phyloP scores from a whole-genome alignment of 1,140 invertebrate species.

The Drosophila seguyi region DNA sequence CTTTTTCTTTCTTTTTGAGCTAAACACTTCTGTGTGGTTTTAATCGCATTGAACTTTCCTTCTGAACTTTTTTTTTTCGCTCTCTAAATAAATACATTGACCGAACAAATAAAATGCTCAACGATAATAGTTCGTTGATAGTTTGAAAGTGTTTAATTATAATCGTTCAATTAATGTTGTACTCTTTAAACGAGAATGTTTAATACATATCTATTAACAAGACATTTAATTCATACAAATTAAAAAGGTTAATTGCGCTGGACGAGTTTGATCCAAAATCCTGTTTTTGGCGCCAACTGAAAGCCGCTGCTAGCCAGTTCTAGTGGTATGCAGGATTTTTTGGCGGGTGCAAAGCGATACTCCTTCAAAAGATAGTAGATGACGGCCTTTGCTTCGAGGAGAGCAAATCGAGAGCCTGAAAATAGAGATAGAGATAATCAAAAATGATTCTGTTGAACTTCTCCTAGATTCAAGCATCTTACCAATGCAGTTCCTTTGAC shows the following conservation, averaged over 20 bases:
- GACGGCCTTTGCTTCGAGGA: no score
- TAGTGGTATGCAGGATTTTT: conserved; percentile 81
- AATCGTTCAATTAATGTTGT: neutral
- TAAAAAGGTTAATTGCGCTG: conserved; percentile 36
- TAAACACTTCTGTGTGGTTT: neutral
- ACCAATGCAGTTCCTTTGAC: conserved; percentile 88
- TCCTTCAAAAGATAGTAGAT: conserved; percentile 23
- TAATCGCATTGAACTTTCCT: neutral
- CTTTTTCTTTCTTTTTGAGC: no score
- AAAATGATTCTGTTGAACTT: neutral
- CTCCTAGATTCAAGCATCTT: conserved; percentile 7
- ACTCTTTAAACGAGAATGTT: neutral
- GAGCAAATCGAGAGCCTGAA: no score
- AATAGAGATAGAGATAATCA: neutral
- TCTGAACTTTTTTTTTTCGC: neutral
- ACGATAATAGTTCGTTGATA: no score
- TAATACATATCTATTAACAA: conserved; percentile 5
- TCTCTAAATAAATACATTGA: neutral
- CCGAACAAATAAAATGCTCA: no score
- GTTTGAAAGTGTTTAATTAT: no score
- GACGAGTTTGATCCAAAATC: conserved; percentile 75
- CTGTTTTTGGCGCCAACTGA: conserved; percentile 65
- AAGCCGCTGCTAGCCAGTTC: conserved; percentile 48
- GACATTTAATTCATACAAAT: neutral
- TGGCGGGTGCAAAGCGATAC: conserved; percentile 67